Evolutionary conservation across 1,140 invertebrate species (phyloP), one percentile per base, ranked within the genome.

Genomic region (Latrodectus geometricus): DNA sequence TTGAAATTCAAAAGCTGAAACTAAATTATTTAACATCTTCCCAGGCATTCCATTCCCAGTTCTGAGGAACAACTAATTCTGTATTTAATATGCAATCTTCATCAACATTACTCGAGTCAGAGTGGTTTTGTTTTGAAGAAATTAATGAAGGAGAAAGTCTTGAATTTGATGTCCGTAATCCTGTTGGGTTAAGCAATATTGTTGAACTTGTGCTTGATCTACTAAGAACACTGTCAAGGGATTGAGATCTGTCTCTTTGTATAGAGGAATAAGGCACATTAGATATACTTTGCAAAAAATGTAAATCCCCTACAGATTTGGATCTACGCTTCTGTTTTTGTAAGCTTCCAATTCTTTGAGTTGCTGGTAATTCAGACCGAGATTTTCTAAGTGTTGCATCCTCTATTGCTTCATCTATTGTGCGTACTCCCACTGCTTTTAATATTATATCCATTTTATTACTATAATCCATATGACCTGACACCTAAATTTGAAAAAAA

Each of bases 401-500:
- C 23, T 89, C 85, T 4, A 65, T 15, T 15, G 74, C 17, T 65
- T 89, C 88, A 54, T 88, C 86, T 17, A 50, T 49, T 4, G 91
- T 92, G 49, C 89, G 75, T 2, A 92, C 89, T 9, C 92, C 92
- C 76, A 93, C 89, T 20, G 90, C 89, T 83, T 91, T 90, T 78
- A 92, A 87, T 35, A 95, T 93, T 9, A 91, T 91, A 81, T 92
- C 91, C 87, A 95, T 92, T 89, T 94, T 94, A n/a, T 92, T 92
- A 20, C 92, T 91, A 90, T 95, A 95, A 88, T 95, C 94, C 89
- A 92, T 92, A 89, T 93, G 94, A 79, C 92, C 93, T 90, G 69
- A 90, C 89, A 91, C 89, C 91, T 92, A 88, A 65, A 86, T n/a
- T 17, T 48, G 14, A 8, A 56, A 56, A 56, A 56, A 9, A 56